These are phyloP conservation scores for Tragelaphus strepsiceros DNA, from an alignment of 2,113 vertebrate genomes.

Conservation along the genomic window DNA sequence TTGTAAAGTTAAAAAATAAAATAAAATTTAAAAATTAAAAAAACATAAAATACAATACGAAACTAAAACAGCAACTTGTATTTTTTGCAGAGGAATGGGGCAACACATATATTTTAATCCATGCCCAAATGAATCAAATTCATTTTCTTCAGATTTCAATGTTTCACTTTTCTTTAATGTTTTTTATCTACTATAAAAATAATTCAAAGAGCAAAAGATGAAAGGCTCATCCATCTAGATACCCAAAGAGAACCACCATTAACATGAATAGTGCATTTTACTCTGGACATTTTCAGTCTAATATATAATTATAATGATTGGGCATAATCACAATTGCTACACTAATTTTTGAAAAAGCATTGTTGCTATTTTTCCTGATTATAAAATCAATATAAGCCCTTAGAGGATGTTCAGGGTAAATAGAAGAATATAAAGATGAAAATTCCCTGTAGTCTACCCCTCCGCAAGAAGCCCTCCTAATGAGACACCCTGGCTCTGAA, in stretches of 20 bases:
- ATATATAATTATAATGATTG: not conserved
- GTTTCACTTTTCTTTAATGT: not conserved
- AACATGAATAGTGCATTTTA: not conserved
- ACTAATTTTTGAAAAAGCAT: conserved; percentile 30
- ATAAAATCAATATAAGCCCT: not conserved
- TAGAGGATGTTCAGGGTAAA: not conserved
- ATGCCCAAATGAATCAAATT: not conserved
- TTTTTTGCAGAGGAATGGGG: conserved; percentile 26
- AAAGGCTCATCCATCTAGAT: not conserved
- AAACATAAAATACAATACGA: conserved; percentile 45
- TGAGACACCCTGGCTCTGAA: not conserved
- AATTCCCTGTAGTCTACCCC: not conserved
- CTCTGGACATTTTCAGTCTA: not conserved
- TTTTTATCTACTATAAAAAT: not conserved
- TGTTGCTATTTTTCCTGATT: not conserved
- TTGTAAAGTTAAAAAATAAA: too few species aligned
- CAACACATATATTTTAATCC: not conserved
- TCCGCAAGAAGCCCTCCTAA: not conserved
- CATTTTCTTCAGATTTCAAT: not conserved
- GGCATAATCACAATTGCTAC: not conserved
- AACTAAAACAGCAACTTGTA: conserved; percentile 56
- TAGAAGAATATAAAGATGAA: not conserved
- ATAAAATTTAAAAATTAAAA: too few species aligned
- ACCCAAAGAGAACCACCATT: not conserved
- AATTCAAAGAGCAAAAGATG: not conserved